Conservation (phyloP, 2,113 vertebrate species). For the Corythornis cristatus region DNA sequence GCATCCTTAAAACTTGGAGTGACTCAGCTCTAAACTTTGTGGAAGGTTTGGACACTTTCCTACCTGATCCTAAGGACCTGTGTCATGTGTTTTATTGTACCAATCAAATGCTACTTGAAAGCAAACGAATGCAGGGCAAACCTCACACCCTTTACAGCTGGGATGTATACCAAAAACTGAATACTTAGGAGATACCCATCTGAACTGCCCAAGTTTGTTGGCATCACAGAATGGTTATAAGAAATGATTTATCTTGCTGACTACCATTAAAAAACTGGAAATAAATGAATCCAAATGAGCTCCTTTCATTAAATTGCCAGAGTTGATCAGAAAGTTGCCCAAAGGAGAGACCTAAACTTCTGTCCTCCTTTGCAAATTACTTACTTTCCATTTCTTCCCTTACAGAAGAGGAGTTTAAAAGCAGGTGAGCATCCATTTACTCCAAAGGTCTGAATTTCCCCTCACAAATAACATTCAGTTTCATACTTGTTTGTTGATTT, state of each 20-base stretch:
- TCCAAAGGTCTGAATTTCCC: neutral
- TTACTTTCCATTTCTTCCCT: neutral
- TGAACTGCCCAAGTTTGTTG: neutral
- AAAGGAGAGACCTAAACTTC: neutral
- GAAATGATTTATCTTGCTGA: neutral
- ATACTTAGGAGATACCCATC: fast-evolving
- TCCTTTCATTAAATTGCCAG: neutral
- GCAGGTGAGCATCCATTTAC: neutral
- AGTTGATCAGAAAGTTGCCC: neutral
- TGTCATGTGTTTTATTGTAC: neutral
- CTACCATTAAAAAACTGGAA: neutral
- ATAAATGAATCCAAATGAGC: neutral
- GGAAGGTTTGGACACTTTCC: neutral
- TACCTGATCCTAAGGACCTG: neutral
- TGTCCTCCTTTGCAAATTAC: neutral
- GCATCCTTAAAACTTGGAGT: neutral
- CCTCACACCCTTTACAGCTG: neutral
- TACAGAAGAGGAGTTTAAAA: neutral
- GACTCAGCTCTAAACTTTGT: neutral
- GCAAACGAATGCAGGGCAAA: neutral
- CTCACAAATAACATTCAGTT: neutral
- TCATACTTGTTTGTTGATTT: neutral
- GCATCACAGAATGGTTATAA: neutral
- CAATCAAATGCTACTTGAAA: neutral
- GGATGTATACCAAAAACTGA: neutral